Evolutionary conservation across 2,888 invertebrate genomes (phyloP), one percentile per base, ranked within the genome.

Genomic region (Rosalia funebris): DNA sequence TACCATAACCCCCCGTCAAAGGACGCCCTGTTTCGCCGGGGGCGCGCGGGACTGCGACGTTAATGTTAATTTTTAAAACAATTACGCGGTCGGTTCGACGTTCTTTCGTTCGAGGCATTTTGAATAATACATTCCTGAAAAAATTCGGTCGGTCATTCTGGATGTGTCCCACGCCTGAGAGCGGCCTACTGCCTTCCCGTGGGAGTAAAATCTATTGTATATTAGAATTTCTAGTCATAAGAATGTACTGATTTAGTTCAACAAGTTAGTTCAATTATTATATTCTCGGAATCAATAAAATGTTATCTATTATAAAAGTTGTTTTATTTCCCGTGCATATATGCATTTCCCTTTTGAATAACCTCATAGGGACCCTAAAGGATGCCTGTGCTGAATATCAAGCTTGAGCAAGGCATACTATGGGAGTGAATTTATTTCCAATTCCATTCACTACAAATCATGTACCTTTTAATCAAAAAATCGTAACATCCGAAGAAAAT

Each of bases 181-280:
- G 48, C 46, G 45, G 25, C 50, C 19, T 20, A 36, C 53, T 14
- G 46, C 37, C 63, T 60, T 59, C 37, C 20, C 31, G 57, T 54
- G 59, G 55, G 52, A 52, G 58, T 63, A 65, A 60, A 66, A 71
- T 66, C 66, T n/a, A n/a, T n/a, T 72, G 68, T 73, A 73, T 63
- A 66, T 75, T 79, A 77, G 76, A 73, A 74, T 77, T 75, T 80
- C 80, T 80, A 80, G 80, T 80, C 80, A 80, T 79, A 79, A 77
- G 77, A 78, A 77, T 77, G 79, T 79, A 76, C 79, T 78, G 77
- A 77, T 64, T 71, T 74, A 75, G 73, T 75, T 75, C 72, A 74
- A 71, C 69, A 69, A 73, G 68, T 75, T 74, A 72, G 71, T 72
- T 74, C 68, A 69, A 72, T 72, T n/a, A n/a, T n/a, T 73, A 75